Percentiles rank a stretch among this genome's conserved stretches.
These are phyloP conservation scores for Geophilus truncorum DNA, from an alignment of 2,888 invertebrate species.

Conservation along the genomic window DNA sequence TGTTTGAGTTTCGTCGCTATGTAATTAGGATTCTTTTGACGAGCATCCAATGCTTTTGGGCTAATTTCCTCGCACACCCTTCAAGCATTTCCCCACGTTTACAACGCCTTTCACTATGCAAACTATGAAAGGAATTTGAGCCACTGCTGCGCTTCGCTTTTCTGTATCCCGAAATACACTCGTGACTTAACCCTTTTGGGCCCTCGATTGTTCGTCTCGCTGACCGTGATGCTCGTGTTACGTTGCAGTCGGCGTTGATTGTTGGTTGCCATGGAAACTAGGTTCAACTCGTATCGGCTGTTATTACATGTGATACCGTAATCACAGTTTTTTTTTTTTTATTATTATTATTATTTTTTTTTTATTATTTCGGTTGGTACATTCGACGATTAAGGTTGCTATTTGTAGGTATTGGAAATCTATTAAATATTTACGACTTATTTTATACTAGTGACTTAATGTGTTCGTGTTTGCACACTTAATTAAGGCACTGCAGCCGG, in stretches of 20 bases:
- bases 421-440: not conserved
- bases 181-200: conserved; percentile 2
- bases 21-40: conserved; percentile 8
- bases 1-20: conserved; percentile 5
- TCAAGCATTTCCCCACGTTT: not conserved
- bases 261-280: not conserved
- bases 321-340: not conserved
- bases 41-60: conserved; percentile 4
- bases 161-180: not conserved
- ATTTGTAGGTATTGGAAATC: not conserved
- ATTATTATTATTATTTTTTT: too few relatives aligned
- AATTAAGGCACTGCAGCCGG: not conserved
- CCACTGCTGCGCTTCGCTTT: not conserved
- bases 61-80: not conserved
- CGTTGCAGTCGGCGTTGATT: too few relatives aligned
- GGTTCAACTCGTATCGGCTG: too few relatives aligned
- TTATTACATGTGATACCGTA: too few relatives aligned
- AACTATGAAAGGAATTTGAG: not conserved
- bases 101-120: conserved; percentile 16
- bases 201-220: not conserved
- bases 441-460: not conserved
- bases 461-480: not conserved
- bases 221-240: not conserved
- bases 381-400: not conserved
- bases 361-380: too few relatives aligned